Base-by-base conservation (phyloP, 2,113 vertebrate genomes). In the Protobothrops mucrosquamatus region DNA sequence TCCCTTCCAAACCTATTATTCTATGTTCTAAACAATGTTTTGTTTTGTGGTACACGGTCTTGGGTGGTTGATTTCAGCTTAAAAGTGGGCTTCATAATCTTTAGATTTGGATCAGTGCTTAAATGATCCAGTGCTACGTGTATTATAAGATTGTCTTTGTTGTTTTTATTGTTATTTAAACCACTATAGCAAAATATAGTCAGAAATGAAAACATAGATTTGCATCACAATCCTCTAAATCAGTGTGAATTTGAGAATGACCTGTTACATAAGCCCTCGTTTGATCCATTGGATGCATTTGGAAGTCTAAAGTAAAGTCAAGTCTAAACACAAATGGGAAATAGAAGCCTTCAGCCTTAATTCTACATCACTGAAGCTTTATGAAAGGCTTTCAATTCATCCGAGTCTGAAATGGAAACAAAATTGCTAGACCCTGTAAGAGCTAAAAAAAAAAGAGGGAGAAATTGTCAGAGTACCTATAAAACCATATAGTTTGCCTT, bases 401-500 rank as follows among this genome's bases (percentile, higher is more conserved):
- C 56, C 85, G 11, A 81, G 93, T 86, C 26, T 34, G 87, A 96
- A 92, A 92, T 85, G 89, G 93, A 91, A 93, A 48, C 64, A 92
- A 90, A 95, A 95, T 92, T 93, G 94, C 93, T 81, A 29, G 91
- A 95, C 93, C 22, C 18, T 81, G 18, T 81, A 86, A 0, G 0
- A 94, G 34, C 89, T 88, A 92, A 93, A 55, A 48, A 51, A 85
- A 9, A 24, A 6, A 34, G 88, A 52, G 15, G 52, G 11, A 55
- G 6, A 74, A 5, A 26, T 22, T 87, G 61, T 0, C 2, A 51
- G 54, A 87, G 90, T 89, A 2, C 48, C 92, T 85, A 88, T 92
- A 95, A 94, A 92, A 1, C 1, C 91, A 94, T 39, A 4, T 29
- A 88, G 92, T 96, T 95, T 89, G 57, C 95, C 92, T 96, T 94